Evolutionary conservation across 2,113 vertebrate species (phyloP).

Genomic region (Equus przewalskii): DNA sequence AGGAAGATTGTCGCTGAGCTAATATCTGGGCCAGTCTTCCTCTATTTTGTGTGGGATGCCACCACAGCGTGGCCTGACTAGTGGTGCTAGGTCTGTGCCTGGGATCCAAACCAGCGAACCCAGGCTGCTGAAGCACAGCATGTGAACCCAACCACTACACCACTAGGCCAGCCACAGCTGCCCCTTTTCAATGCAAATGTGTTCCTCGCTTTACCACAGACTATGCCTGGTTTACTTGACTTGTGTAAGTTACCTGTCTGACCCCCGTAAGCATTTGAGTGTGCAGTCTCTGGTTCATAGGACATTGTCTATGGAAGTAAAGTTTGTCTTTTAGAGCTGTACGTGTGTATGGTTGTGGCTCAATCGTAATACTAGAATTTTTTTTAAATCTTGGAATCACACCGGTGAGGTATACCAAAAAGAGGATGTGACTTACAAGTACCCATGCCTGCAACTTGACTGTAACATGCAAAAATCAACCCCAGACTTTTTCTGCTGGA

Average conservation of each 20-base stretch:
- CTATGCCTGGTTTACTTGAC: background rate
- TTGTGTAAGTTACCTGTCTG: background rate
- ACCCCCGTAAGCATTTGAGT: background rate
- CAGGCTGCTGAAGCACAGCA: no score
- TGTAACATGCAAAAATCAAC: background rate
- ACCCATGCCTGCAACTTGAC: background rate
- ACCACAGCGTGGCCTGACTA: no score
- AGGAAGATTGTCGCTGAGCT: no score
- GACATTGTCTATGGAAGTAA: background rate
- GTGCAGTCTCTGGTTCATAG: background rate
- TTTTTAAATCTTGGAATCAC: background rate
- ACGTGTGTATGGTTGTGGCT: background rate
- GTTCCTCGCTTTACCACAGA: accelerated
- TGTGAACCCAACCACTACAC: no score
- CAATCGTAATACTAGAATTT: background rate
- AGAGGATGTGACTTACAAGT: background rate
- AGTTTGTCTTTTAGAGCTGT: background rate
- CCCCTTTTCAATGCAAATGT: background rate
- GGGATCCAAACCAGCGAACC: no score
- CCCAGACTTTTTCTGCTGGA: background rate
- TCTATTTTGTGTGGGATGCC: no score
- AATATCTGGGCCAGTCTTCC: no score
- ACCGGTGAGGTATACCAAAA: background rate
- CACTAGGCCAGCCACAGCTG: background rate
- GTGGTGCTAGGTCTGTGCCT: no score